phyloP scores from a whole-genome alignment of 2,888 invertebrate species.

The Drosophila paranaensis region DNA sequence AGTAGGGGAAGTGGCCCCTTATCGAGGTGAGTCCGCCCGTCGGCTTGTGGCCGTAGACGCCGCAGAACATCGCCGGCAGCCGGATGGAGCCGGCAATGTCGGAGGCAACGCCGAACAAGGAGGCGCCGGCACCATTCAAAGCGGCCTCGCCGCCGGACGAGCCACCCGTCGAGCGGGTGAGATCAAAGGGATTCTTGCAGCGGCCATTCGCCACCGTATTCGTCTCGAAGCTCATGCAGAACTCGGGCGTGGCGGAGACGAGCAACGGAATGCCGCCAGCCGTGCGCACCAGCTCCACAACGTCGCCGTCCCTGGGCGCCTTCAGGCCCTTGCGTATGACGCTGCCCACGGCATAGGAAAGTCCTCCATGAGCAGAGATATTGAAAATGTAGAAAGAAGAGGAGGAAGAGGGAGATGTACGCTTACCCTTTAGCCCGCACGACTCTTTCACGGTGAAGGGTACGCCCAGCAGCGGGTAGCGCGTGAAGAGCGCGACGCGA shows the following conservation, averaged over 20 bases:
- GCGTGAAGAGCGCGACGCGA: slow-evolving; percentile 78
- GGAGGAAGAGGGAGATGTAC: not conserved
- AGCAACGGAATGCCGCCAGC: slow-evolving; percentile 94
- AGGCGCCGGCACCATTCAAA: slow-evolving; percentile 90
- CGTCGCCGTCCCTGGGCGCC: slow-evolving; percentile 89
- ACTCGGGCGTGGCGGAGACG: slow-evolving; percentile 94
- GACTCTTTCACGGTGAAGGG: slow-evolving; percentile 94
- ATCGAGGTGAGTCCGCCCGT: slow-evolving; percentile 88
- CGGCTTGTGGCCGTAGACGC: slow-evolving; percentile 95
- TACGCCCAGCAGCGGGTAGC: slow-evolving; percentile 91
- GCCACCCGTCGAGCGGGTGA: slow-evolving; percentile 91
- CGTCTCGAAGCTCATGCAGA: slow-evolving; percentile 95
- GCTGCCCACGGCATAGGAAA: slow-evolving; percentile 90
- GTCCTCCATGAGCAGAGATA: slow-evolving; percentile 85
- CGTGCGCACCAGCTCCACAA: slow-evolving; percentile 87
- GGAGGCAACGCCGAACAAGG: slow-evolving; percentile 91
- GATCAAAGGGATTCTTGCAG: slow-evolving; percentile 93
- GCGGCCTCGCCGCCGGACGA: slow-evolving; percentile 95
- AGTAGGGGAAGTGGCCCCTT: slow-evolving; percentile 88
- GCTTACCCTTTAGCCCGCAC: slow-evolving; percentile 89
- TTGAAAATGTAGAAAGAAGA: not conserved
- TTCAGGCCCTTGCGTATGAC: slow-evolving; percentile 85
- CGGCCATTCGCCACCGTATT: slow-evolving; percentile 91
- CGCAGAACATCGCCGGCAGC: slow-evolving; percentile 93
- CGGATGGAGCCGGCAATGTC: slow-evolving; percentile 96